Evolutionary conservation across 2,888 invertebrate species (phyloP), one percentile per base, ranked within the genome.

Genomic region (Leptothorax acervorum): DNA sequence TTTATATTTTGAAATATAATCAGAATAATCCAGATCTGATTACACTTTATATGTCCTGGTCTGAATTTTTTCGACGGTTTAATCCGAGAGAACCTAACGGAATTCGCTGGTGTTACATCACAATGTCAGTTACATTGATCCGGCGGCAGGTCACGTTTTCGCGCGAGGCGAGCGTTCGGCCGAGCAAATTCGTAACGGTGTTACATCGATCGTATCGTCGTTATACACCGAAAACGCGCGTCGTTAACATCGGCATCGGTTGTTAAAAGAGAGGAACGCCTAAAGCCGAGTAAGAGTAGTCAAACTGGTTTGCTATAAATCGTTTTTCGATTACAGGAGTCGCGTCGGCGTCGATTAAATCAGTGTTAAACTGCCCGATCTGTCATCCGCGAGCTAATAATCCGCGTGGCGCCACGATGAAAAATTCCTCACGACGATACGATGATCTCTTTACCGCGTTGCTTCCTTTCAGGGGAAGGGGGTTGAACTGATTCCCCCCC

Each of bases 241-340:
- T 86, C 84, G 83, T 89, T 85, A 88, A 89, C 62, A 87, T 84
- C 85, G 31, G 28, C 51, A 63, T 4, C 71, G 74, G 74, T 28
- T 79, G 82, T 86, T 85, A 86, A 68, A 68, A 89, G 66, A 85
- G 35, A 71, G 23, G 35, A 71, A 76, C 23, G 0, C 12, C 31
- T 65, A 79, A 70, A 66, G 55, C 57, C 75, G 76, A 71, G 55
- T 57, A 82, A 63, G 63, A 79, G 53, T 79, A 55, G 83, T 55
- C 74, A 86, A 88, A 89, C 90, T 86, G 88, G 90, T 85, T 86
- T 83, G 85, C 42, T 81, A 86, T 90, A 89, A 89, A 89, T 90
- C 86, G 75, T 83, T 74, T 78, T 85, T 82, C 85, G 87, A 90
- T 90, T 84, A 85, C 84, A 71, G 68, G 84, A 63, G 70, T 78